Conservation (phyloP, 1,140 invertebrate species). For the Eriosoma lanigerum region DNA sequence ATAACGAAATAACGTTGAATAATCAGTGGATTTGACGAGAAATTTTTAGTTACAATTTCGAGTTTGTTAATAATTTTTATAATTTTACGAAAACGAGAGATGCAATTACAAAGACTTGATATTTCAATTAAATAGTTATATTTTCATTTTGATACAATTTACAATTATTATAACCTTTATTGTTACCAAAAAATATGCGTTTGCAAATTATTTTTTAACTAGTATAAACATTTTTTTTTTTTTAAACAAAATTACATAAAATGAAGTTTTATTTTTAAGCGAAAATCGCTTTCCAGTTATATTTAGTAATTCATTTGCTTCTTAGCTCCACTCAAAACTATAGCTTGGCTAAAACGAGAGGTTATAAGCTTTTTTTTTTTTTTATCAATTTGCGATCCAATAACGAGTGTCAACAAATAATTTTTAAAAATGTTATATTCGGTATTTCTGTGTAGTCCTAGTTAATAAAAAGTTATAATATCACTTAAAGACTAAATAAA, state of each 20-base stretch:
- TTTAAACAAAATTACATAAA: not conserved
- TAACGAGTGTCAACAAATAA: not conserved
- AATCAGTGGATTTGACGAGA: not conserved
- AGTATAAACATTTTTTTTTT: not conserved
- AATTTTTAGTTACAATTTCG: not conserved
- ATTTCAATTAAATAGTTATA: not conserved
- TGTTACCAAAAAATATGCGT: not conserved
- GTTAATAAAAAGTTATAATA: no score
- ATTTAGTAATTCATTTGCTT: not conserved
- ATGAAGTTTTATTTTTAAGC: not conserved
- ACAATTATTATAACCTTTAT: no score
- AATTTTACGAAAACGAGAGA: not conserved
- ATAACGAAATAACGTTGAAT: no score
- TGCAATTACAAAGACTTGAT: not conserved
- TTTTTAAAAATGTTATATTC: not conserved
- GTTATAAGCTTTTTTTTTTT: not conserved
- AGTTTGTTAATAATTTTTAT: not conserved
- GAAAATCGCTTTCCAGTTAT: not conserved
- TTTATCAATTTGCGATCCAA: not conserved
- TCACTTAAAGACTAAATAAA: no score
- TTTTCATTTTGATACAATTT: not conserved
- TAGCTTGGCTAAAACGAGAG: not conserved
- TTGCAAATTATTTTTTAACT: not conserved
- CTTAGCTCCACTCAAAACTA: not conserved
- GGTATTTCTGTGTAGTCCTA: not conserved